phyloP scores from a whole-genome alignment of 37 sponge, comb jelly and placozoan species.

The Haliclona indistincta region DNA sequence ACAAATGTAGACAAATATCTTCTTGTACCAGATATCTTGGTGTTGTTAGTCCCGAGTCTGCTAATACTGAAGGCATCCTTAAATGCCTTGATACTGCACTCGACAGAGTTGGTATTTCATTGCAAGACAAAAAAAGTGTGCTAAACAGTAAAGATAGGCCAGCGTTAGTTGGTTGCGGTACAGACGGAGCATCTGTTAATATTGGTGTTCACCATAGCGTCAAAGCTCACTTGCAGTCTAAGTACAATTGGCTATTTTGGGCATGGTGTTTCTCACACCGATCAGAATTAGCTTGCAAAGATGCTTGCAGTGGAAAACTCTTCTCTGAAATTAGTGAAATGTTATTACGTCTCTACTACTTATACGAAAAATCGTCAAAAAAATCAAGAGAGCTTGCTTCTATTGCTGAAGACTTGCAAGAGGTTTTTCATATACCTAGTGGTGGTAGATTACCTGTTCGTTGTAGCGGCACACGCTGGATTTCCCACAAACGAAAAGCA shows the following conservation, averaged over 20 bases:
- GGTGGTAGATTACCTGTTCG: conserved; percentile 52
- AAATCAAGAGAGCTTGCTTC: conserved; percentile 42
- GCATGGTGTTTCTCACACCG: conserved; percentile 60
- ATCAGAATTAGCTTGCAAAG: conserved; percentile 55
- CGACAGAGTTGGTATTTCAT: conserved; percentile 29
- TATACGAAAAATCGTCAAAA: conserved; percentile 56
- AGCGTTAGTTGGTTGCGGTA: conserved; percentile 61
- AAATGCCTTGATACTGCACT: conserved; percentile 37
- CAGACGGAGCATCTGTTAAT: conserved; percentile 67
- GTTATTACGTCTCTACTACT: conserved; percentile 50
- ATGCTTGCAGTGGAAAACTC: conserved; percentile 29
- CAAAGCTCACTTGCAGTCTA: conserved; percentile 43
- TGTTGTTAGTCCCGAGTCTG: conserved; percentile 11
- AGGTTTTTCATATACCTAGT: conserved; percentile 45
- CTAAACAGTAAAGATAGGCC: conserved; percentile 13
- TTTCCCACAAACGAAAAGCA: conserved; percentile 48
- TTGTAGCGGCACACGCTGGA: conserved; percentile 50
- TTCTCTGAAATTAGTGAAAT: conserved; percentile 51
- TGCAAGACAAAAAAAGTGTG: conserved; percentile 18
- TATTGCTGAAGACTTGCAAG: conserved; percentile 43
- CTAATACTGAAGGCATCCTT: conserved; percentile 60
- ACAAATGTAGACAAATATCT: conserved; percentile 9
- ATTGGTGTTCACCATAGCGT: conserved; percentile 48
- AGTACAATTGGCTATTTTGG: conserved; percentile 56
- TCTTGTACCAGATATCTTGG: conserved; percentile 23